Evolutionary conservation across 53 echinoderm and acorn worm species (phyloP).

Genomic region (Apostichopus leukothele): DNA sequence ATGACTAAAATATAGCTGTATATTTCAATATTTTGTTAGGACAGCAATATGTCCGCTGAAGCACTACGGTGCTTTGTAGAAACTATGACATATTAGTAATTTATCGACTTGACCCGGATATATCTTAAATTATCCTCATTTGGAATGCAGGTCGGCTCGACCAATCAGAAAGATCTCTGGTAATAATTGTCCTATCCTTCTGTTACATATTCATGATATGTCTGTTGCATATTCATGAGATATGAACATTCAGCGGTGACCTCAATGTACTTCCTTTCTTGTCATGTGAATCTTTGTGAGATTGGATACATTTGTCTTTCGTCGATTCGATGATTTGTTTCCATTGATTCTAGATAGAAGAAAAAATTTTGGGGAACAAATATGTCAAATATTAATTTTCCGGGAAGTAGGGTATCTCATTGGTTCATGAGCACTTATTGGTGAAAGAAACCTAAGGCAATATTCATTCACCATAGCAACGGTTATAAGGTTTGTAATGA

Average conservation of each 20-base stretch:
- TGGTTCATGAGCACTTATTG: no score
- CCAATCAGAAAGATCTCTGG: background rate
- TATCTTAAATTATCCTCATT: background rate
- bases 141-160: background rate
- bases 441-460: no score
- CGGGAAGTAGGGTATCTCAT: no score
- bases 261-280: constrained; percentile 6
- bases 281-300: constrained; percentile 16
- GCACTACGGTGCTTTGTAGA: no score
- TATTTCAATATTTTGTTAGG: no score
- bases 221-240: background rate
- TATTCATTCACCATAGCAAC: no score
- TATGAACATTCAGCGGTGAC: background rate
- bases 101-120: no score
- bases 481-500: no score
- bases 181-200: background rate
- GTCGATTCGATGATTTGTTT: constrained; percentile 13
- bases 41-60: no score
- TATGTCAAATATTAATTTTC: no score
- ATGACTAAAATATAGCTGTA: no score
- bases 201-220: background rate
- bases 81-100: no score
- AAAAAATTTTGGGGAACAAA: background rate
- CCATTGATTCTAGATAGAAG: constrained; percentile 11
- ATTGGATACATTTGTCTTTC: constrained; percentile 22